A percentile compares a stretch with the other conserved stretches of the same genome.
Evolutionary conservation across 2,113 vertebrate species (phyloP).

Genomic region (Pollimyrus isidori): DNA sequence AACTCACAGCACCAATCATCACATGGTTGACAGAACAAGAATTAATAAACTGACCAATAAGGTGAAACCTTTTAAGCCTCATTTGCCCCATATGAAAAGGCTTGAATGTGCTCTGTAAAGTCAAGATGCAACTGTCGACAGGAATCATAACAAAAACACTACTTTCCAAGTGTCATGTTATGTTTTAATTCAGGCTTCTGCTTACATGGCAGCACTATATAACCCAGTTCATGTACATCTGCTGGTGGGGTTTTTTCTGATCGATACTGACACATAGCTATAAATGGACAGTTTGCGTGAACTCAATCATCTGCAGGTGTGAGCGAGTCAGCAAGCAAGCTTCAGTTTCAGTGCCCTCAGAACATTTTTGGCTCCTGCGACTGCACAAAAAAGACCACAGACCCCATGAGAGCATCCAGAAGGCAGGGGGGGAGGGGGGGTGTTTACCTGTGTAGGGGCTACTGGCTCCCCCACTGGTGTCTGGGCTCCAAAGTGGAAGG

Average conservation of each 20-base stretch:
- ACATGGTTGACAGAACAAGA: background rate
- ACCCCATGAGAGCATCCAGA: background rate
- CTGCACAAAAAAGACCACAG: background rate
- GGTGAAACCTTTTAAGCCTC: background rate
- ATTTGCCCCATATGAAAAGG: background rate
- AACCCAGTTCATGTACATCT: background rate
- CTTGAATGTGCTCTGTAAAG: background rate
- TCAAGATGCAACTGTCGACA: background rate
- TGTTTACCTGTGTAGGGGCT: slow-evolving; percentile 67
- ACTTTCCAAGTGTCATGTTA: background rate
- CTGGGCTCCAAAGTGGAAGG: slow-evolving; percentile 69
- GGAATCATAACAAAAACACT: background rate
- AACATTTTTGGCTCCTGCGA: background rate
- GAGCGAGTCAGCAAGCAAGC: background rate
- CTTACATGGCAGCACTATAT: background rate
- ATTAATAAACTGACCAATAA: background rate
- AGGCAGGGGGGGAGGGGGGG: background rate
- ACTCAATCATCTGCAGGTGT: background rate
- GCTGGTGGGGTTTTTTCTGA: background rate
- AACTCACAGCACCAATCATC: background rate
- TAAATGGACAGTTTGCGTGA: background rate
- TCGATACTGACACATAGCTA: background rate
- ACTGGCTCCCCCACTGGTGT: slow-evolving; percentile 51
- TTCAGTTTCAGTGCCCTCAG: background rate
- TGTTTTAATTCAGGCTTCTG: background rate